A percentile compares a stretch with the other conserved stretches of the same genome.
Conservation (phyloP, 2,797 vertebrate genomes). For the Todus mexicanus region DNA sequence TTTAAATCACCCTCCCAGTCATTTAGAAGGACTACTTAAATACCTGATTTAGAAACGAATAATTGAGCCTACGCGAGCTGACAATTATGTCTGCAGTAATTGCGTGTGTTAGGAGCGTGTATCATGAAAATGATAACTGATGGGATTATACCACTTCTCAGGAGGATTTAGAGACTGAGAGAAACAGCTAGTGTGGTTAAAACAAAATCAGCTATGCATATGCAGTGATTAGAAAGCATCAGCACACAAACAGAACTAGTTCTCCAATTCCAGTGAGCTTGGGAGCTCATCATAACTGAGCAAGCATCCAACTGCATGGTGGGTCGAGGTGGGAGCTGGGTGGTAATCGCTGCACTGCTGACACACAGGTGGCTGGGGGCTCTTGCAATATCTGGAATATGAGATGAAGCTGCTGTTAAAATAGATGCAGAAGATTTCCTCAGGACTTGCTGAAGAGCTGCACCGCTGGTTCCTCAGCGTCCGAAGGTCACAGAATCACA, state of each 20-base stretch:
- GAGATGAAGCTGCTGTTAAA: not conserved
- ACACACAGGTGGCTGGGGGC: accelerated
- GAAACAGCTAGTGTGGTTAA: not conserved
- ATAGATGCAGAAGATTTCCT: not conserved
- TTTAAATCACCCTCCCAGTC: not conserved
- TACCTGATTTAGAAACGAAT: slow-evolving; percentile 39
- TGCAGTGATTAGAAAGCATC: not conserved
- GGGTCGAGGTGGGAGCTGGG: not conserved
- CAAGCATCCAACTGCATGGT: not conserved
- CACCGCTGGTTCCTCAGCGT: not conserved
- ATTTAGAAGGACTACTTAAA: slow-evolving; percentile 14
- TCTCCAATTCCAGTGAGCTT: not conserved
- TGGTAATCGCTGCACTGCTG: not conserved
- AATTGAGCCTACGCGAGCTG: not conserved
- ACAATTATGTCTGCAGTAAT: slow-evolving; percentile 6
- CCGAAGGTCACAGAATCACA: no score
- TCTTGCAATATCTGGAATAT: not conserved
- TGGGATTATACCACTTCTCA: not conserved
- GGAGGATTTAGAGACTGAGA: not conserved
- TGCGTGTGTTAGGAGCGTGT: not conserved
- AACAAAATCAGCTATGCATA: not conserved
- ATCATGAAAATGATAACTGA: slow-evolving; percentile 23
- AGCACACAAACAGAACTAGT: not conserved
- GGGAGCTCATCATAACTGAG: not conserved
- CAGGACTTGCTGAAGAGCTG: not conserved